These are phyloP conservation scores for Aethes cnicana DNA, from an alignment of 2,888 invertebrate genomes.

Conservation along the genomic window DNA sequence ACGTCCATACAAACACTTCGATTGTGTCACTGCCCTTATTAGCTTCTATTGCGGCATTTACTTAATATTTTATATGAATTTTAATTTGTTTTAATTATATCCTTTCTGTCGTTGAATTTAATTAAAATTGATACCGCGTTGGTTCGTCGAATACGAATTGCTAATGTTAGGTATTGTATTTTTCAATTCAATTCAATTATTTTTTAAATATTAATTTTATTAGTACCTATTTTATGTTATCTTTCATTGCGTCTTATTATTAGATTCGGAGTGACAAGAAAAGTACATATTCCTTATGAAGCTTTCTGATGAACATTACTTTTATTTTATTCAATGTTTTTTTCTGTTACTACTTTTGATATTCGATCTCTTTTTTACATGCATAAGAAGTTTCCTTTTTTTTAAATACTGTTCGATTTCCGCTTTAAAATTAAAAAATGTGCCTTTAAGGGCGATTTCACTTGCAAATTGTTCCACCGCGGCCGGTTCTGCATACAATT, in stretches of 20 bases:
- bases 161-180: too few species aligned
- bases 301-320: too few species aligned
- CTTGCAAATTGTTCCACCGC: conserved; percentile 35
- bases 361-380: too few species aligned
- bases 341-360: too few species aligned
- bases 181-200: too few species aligned
- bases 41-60: conserved; percentile 20
- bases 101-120: too few species aligned
- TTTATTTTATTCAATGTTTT: too few species aligned
- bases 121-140: too few species aligned
- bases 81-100: conserved; percentile 15
- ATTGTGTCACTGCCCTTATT: conserved; percentile 30
- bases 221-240: background rate
- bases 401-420: conserved; percentile 15
- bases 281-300: too few species aligned
- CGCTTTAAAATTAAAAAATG: conserved; percentile 1
- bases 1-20: conserved; percentile 15
- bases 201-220: background rate
- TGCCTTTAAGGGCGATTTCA: conserved; percentile 8
- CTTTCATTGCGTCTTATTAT: background rate
- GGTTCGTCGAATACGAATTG: too few species aligned
- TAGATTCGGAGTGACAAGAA: too few species aligned
- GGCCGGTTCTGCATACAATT: conserved; percentile 75
- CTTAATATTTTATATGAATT: conserved; percentile 20
- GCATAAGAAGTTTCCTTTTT: background rate